phyloP scores from a whole-genome alignment of 2,113 vertebrate genomes.

The Azemiops feae region DNA sequence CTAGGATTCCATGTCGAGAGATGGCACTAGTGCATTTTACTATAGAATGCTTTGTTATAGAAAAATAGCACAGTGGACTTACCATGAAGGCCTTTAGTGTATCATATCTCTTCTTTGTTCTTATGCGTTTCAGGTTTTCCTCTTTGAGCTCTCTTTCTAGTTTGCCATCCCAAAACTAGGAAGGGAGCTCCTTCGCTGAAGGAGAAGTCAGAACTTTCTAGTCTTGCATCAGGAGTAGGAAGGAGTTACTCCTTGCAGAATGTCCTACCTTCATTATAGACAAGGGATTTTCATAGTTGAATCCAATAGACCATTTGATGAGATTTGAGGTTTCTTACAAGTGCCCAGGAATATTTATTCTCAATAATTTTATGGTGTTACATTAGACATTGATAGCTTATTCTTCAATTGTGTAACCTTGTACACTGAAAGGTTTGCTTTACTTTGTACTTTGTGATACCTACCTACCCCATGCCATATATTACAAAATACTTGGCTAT shows the following conservation, averaged over 20 bases:
- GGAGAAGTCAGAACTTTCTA: background rate
- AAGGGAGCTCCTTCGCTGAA: background rate
- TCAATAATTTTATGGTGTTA: background rate
- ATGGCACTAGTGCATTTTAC: background rate
- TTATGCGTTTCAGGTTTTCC: background rate
- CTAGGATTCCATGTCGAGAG: background rate
- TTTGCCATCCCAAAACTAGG: background rate
- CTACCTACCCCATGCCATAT: background rate
- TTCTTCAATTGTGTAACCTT: background rate
- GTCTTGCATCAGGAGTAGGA: background rate
- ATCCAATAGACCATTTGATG: background rate
- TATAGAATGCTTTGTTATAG: background rate
- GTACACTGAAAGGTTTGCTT: background rate
- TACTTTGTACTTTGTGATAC: background rate
- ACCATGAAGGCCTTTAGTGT: background rate
- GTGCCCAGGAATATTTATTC: background rate
- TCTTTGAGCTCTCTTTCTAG: background rate
- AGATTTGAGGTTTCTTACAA: background rate
- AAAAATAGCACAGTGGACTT: background rate
- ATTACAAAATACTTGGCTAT: background rate
- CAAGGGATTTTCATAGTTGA: background rate
- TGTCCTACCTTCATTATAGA: background rate
- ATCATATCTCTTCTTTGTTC: background rate
- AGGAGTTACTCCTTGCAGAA: background rate
- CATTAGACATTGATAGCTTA: background rate